A percentile compares a stretch with the other conserved stretches of the same genome.
Evolutionary conservation across 1,140 invertebrate species (phyloP).

Genomic region (Homalodisca vitripennis): DNA sequence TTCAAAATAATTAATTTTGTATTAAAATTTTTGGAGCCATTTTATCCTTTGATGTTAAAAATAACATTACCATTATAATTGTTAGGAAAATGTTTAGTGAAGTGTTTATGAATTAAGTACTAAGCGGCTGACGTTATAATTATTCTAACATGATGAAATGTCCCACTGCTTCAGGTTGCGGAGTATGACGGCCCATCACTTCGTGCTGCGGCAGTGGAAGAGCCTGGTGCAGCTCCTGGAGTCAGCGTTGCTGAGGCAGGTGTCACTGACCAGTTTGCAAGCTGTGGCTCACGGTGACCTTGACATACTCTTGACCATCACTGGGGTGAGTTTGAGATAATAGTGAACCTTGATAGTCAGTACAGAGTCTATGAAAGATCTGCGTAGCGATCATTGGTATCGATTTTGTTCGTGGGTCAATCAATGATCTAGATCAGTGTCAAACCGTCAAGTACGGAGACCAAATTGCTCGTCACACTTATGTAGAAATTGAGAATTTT

Average conservation of each 20-base stretch:
- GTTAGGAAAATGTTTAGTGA: neutral
- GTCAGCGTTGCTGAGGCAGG: slow-evolving; percentile 70
- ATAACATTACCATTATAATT: neutral
- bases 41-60: neutral
- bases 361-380: too few species aligned
- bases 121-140: neutral
- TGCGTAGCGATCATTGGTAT: too few species aligned
- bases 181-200: slow-evolving; percentile 79
- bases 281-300: slow-evolving; percentile 55
- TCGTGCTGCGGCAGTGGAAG: slow-evolving; percentile 80
- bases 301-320: slow-evolving; percentile 84
- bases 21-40: neutral
- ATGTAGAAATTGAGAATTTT: too few species aligned
- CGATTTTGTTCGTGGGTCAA: too few species aligned
- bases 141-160: neutral
- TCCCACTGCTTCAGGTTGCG: slow-evolving; percentile 66
- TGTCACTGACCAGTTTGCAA: slow-evolving; percentile 42
- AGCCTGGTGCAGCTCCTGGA: slow-evolving; percentile 75
- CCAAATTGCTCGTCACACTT: too few species aligned
- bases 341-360: neutral
- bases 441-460: too few species aligned
- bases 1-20: neutral
- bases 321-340: slow-evolving; percentile 37
- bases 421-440: too few species aligned
- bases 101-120: neutral